Conservation (phyloP, 2,888 invertebrate species). For the Pristionchus exspectatus region DNA sequence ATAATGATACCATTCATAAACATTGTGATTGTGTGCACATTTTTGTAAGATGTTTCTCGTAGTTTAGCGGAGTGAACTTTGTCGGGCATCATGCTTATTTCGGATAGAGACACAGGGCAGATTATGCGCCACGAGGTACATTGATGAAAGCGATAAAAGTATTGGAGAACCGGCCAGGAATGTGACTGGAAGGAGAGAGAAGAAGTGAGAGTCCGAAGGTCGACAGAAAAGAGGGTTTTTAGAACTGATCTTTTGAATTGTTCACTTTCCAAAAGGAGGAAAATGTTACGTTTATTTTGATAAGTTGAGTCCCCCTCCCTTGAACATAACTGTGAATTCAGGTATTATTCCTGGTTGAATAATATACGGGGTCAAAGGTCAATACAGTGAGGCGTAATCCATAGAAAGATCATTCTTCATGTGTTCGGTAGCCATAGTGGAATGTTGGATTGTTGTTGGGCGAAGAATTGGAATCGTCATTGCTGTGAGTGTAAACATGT, state of each 20-base stretch:
- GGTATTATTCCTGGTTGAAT: too few species aligned
- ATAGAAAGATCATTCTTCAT: not conserved
- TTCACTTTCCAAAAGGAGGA: too few species aligned
- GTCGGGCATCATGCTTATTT: not conserved
- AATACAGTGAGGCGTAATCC: not conserved
- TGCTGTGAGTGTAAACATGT: not conserved
- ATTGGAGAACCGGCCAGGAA: not conserved
- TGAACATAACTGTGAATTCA: too few species aligned
- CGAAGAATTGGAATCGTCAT: not conserved
- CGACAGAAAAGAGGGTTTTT: not conserved
- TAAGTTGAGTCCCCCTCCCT: too few species aligned
- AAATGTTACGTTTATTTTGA: too few species aligned
- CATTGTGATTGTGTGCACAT: not conserved
- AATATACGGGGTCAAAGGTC: not conserved
- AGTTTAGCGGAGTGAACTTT: constrained; percentile 33
- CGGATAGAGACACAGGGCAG: not conserved
- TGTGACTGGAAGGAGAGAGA: not conserved
- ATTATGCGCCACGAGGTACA: not conserved
- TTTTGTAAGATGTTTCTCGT: constrained; percentile 1
- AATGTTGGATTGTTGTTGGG: not conserved
- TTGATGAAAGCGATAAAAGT: constrained; percentile 12
- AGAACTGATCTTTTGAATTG: not conserved
- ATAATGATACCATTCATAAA: not conserved
- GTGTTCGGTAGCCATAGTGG: not conserved
- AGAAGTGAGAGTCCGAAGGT: constrained; percentile 3